Evolutionary conservation across 1,140 invertebrate genomes (phyloP), one percentile per base, ranked within the genome.

Genomic region (Drosophila equinoxialis): DNA sequence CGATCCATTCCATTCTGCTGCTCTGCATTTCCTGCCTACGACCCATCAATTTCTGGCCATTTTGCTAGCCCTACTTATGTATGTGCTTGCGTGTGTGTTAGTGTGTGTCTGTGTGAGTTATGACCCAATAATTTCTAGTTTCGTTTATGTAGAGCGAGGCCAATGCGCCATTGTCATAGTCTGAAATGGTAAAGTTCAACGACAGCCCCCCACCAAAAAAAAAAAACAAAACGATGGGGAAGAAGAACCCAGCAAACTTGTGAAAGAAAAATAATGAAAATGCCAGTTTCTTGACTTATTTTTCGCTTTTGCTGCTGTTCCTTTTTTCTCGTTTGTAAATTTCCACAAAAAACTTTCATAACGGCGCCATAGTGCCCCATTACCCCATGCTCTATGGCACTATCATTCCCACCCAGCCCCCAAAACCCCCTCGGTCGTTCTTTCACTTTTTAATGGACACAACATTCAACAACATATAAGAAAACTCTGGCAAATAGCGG

Each of bases 381-480:
- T 65, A 68, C 68, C n/a, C 10, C 13, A 23, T 55, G 33, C 11
- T 54, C 30, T 30, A 30, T 30, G 23, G 23, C 23, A 26, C 23
- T 26, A 26, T 26, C 23, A 4, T 55, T 54, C 4, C 17, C 13
- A 17, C 13, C 6, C 26, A 35, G 20, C 33, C 33, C 37, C 33
- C n/a, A 3, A 35, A 59, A 39, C 37, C 11, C 37, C 35, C 20
- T 35, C 69, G 39, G 17, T 17, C 33, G 33, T 58, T 48, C 33
- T 30, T 60, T 68, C 58, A 14, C 63, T 37, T 71, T 81, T 71
- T 85, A 86, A 84, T 85, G 82, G 78, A 81, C 76, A 72, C 76
- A 79, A 35, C 54, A 67, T 45, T 33, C 60, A n/a, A 62, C 41
- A 45, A 30, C 14, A 42, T 62, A 45, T 23, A 68, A 51, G 20